A percentile compares a stretch with the other conserved stretches of the same genome.
Conservation (phyloP, 1,140 invertebrate genomes). For the Bombus soroeensis region DNA sequence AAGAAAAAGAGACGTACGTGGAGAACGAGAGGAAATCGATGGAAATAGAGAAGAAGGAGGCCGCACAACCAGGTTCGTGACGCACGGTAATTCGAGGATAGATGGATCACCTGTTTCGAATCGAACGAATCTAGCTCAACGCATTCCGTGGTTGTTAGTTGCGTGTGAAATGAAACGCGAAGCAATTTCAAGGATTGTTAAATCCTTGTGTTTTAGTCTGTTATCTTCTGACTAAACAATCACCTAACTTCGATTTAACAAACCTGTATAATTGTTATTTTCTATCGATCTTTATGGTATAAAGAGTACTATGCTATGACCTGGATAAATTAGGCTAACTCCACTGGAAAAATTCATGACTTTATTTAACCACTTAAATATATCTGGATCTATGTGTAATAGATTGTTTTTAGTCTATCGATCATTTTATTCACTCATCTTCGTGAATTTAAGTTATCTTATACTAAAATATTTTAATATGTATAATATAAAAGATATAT, state of each 20-base stretch:
- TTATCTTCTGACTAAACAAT: background rate
- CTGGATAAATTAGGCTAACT: background rate
- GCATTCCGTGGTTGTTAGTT: constrained; percentile 2
- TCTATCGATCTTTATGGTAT: background rate
- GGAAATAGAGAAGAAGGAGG: constrained; percentile 61
- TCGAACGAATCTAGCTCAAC: background rate
- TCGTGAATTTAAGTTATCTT: background rate
- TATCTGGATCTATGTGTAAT: too few species aligned
- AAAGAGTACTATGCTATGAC: background rate
- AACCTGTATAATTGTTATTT: background rate
- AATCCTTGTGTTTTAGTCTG: background rate
- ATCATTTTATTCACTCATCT: background rate
- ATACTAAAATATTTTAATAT: background rate
- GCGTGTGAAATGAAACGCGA: background rate
- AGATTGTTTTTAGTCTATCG: background rate
- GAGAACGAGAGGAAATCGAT: constrained; percentile 44
- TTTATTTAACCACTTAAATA: background rate
- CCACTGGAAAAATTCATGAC: background rate
- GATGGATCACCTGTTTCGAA: constrained; percentile 27
- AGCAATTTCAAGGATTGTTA: background rate
- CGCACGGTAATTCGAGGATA: constrained; percentile 38
- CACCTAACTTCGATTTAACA: background rate
- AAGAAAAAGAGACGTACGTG: constrained; percentile 4
- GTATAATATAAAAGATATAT: background rate
- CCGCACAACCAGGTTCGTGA: constrained; percentile 69